Base-by-base conservation (phyloP, 2,888 invertebrate species). In the Lasiommata megera region DNA sequence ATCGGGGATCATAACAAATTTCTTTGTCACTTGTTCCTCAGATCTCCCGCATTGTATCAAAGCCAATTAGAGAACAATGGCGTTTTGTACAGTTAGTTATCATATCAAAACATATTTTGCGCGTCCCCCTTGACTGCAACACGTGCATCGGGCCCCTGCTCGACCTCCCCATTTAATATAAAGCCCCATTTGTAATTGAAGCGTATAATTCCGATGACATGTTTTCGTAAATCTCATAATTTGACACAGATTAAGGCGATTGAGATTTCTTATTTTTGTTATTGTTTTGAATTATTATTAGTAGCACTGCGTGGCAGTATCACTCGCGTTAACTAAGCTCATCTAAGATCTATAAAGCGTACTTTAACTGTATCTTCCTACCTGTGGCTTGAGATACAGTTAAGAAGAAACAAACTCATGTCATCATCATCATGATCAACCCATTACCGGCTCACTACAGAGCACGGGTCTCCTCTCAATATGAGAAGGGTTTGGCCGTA, bases 201-300 rank as follows among this genome's bases (percentile, higher is more conserved):
- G 80, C 89, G 85, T 80, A 81, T 87, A 88, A 89, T 87, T 75
- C 77, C 73, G 79, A 72, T 79, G 85, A 88, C 84, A 85, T 88
- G 84, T 88, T 88, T 83, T 83, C 79, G 77, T 83, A 83, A 84
- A 82, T 85, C 87, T 77, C 74, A 79, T 88, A 84, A 87, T 87
- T 86, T 84, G 87, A 85, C 82, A 79, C 72, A 74, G 82, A 73
- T 77, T 72, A 75, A 66, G 65, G 56, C 60, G 72, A 14, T 18
- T 7, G 11, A 23, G 37, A 50, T 40, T 37, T 23, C n/a, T 18
- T 43, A 43, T 43, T 23, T n/a, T 18, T 23, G 18, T 23, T 43
- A 43, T 43, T 23, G 8, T 43, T n/a, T n/a, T n/a, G n/a, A 18
- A 18, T 1, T 23, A n/a, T n/a, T 16, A n/a, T n/a, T n/a, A n/a